Evolutionary conservation across 2,888 invertebrate genomes (phyloP), one percentile per base, ranked within the genome.

Genomic region (Heliconius ethilla): DNA sequence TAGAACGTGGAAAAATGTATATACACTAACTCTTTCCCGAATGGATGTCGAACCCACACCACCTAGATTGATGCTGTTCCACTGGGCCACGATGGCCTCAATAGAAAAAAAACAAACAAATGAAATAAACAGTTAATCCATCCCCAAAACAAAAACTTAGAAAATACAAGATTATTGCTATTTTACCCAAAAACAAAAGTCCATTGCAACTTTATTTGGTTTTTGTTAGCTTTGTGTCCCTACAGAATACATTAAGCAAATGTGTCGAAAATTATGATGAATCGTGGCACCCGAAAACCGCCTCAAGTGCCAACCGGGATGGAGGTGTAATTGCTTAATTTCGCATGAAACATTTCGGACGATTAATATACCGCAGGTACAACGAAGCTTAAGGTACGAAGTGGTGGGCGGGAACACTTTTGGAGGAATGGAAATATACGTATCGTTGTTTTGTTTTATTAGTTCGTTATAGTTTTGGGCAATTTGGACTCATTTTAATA

Each of bases 301-400:
- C 66, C 72, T 76, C 37, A 65, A 76, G 76, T 63, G 37, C 29
- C 37, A 65, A 29, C 63, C n/a, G 37, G 65, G 55, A 74, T 69
- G 65, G 65, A 65, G 63, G 59, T 37, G 70, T 79, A 74, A 76
- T 70, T 79, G 76, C 45, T 79, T 70, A 79, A 79, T 79, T 79
- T 74, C n/a, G 63, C 76, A 76, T 75, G 74, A 79, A 76, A 65
- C 74, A 79, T 70, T 55, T 55, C 29, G n/a, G 25, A 51, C 63
- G 10, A 76, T 76, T 72, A 66, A 72, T 33, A 22, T 37, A 55
- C 63, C 51, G 76, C 55, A 66, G 72, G 76, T 72, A 76, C 40
- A 33, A 27, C 22, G 51, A n/a, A 22, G 25, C 45, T 18, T 22
- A 18, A 22, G 59, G 6, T 22, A 13, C 22, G 18, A 22, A 22